Conservation (phyloP, 2,797 vertebrate species). For the Pempheris klunzingeri region DNA sequence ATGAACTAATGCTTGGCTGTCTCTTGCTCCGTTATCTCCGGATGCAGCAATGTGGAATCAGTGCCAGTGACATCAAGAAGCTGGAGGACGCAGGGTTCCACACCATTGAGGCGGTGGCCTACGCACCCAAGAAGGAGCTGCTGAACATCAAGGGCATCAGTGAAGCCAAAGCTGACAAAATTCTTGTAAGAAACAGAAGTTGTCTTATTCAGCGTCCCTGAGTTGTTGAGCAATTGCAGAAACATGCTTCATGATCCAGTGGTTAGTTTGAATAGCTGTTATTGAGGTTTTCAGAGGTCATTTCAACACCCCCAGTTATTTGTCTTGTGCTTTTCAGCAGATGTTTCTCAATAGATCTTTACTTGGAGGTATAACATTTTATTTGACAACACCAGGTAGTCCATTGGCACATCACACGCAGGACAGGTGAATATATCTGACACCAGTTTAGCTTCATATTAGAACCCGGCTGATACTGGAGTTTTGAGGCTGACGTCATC, state of each 20-base stretch:
- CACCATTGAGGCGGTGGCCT: constrained; percentile 97
- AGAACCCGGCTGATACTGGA: no score
- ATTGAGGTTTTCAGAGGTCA: no score
- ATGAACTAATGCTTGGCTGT: background rate
- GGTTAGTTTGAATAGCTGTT: background rate
- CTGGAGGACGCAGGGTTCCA: constrained; percentile 97
- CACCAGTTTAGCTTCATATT: no score
- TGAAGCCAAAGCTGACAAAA: constrained; percentile 97
- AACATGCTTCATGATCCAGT: background rate
- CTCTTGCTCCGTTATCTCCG: background rate
- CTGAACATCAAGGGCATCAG: constrained; percentile 98
- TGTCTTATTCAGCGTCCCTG: background rate
- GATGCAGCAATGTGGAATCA: constrained; percentile 94
- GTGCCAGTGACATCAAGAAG: constrained; percentile 95
- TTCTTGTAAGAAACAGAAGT: constrained; percentile 86
- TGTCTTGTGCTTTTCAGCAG: no score
- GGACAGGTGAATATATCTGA: no score
- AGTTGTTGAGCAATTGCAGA: background rate
- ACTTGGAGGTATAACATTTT: no score
- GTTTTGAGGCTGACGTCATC: no score
- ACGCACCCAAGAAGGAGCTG: constrained; percentile 96
- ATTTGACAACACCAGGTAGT: no score
- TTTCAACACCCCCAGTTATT: no score
- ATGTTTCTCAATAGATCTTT: no score
- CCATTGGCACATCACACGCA: no score